Conservation (phyloP, 2,888 invertebrate genomes). For the Megalurothrips usitatus region DNA sequence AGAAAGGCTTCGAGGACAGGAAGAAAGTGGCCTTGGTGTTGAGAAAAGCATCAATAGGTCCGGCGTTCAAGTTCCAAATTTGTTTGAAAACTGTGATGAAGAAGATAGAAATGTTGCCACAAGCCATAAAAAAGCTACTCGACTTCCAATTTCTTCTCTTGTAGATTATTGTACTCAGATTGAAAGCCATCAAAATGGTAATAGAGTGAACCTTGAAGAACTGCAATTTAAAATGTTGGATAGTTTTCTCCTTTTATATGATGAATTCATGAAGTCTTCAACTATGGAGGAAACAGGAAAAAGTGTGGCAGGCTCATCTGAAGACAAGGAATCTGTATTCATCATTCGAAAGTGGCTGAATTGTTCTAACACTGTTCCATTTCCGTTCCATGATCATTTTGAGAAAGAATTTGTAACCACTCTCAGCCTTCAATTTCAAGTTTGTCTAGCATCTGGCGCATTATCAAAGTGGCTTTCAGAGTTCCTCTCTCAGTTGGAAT, state of each 20-base stretch:
- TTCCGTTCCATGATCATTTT: neutral
- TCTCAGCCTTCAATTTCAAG: neutral
- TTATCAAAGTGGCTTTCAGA: neutral
- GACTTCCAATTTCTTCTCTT: neutral
- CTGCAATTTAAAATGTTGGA: neutral
- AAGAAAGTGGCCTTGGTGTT: slow-evolving; percentile 28
- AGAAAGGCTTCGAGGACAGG: slow-evolving; percentile 42
- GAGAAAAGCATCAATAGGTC: neutral
- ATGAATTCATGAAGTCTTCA: neutral
- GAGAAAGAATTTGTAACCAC: neutral
- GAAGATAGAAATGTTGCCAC: neutral
- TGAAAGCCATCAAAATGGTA: neutral
- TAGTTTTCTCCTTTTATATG: neutral
- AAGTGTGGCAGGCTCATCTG: neutral
- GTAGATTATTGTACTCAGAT: neutral
- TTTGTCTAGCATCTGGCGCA: neutral
- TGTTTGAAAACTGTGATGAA: neutral
- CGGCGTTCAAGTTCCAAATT: neutral
- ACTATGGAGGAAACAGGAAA: neutral
- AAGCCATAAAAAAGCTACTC: neutral
- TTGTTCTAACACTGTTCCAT: neutral
- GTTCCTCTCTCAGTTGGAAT: neutral
- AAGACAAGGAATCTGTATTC: neutral
- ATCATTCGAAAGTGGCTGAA: neutral
- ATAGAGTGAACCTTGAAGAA: neutral